phyloP scores from a whole-genome alignment of 2,888 invertebrate species.

The Dichetophora obliterata region DNA sequence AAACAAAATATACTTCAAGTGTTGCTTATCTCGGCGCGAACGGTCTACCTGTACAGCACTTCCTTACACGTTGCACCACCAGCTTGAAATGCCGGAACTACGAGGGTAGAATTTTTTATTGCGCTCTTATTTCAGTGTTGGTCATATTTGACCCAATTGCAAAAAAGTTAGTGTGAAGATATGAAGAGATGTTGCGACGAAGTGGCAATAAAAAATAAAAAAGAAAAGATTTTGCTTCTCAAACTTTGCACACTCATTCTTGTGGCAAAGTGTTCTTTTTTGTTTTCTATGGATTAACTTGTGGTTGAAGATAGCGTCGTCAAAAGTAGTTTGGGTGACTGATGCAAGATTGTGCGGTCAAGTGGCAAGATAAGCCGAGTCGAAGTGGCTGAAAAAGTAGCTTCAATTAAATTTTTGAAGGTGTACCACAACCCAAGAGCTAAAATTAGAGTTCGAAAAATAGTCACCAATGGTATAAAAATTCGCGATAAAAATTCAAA shows the following conservation, averaged over 20 bases:
- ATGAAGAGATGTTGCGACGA: background rate
- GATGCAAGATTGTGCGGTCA: too few species aligned
- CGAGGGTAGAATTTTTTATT: background rate
- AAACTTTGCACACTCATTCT: background rate
- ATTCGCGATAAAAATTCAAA: too few species aligned
- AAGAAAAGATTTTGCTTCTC: background rate
- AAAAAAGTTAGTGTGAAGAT: background rate
- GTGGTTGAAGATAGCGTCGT: too few species aligned
- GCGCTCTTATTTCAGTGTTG: background rate
- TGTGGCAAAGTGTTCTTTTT: background rate
- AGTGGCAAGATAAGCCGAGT: too few species aligned
- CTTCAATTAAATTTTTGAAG: too few species aligned
- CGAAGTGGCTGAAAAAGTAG: too few species aligned
- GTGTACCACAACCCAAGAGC: too few species aligned
- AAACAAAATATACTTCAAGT: background rate
- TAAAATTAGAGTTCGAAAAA: too few species aligned
- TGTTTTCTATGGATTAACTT: too few species aligned
- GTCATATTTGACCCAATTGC: conserved; percentile 25
- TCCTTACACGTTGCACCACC: background rate
- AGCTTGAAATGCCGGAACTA: background rate
- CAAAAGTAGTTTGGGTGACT: too few species aligned
- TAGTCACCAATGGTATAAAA: too few species aligned
- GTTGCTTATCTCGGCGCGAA: background rate
- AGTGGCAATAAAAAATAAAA: background rate
- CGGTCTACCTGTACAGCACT: background rate